Conservation (phyloP, 92 coral and sea anemone genomes). For the Phenganax subtilis region DNA sequence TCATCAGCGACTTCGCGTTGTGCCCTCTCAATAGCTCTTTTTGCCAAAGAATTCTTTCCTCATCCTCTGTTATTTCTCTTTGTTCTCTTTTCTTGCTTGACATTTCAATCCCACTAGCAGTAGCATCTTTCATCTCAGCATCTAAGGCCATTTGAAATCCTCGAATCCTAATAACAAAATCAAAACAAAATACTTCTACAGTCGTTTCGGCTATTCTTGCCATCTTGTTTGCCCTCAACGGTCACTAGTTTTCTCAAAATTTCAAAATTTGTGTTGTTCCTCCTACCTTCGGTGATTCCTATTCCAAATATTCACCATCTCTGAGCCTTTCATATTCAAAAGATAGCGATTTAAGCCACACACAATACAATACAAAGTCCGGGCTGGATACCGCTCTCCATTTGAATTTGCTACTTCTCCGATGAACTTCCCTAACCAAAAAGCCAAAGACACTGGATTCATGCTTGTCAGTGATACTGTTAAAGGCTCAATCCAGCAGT, state of each 20-base stretch:
- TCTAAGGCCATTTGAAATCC: not conserved
- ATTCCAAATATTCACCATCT: conserved; percentile 1
- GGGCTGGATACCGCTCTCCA: not conserved
- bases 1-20: conserved; percentile 53
- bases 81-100: conserved; percentile 13
- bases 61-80: conserved; percentile 4
- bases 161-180: not conserved
- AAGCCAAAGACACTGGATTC: too few species aligned
- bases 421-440: too few species aligned
- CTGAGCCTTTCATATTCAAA: not conserved
- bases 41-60: conserved; percentile 11
- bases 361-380: conserved; percentile 20
- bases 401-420: not conserved
- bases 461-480: too few species aligned
- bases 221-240: too few species aligned
- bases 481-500: too few species aligned
- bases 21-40: conserved; percentile 39
- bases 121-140: conserved; percentile 18
- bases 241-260: too few species aligned
- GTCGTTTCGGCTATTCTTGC: not conserved
- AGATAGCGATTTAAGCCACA: conserved; percentile 9
- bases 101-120: not conserved
- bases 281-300: conserved; percentile 15
- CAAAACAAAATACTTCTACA: not conserved
- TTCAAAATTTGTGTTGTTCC: too few species aligned